Evolutionary conservation across 2,113 vertebrate species (phyloP), one percentile per base, ranked within the genome.

Genomic region (Cryptotis parvus): DNA sequence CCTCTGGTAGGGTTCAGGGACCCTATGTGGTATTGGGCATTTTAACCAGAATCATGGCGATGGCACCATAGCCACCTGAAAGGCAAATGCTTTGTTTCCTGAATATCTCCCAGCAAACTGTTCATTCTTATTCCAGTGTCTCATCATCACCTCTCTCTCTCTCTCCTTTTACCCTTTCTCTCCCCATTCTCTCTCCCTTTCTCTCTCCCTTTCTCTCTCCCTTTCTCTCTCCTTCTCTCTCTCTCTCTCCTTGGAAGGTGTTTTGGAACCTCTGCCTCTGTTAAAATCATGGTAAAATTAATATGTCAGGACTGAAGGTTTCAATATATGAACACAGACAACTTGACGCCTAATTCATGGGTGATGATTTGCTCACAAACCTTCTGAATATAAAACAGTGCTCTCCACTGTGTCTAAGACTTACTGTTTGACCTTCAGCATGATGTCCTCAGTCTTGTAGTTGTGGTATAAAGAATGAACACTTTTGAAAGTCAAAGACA

Each of bases 281-380:
- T 63, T 75, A 88, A 93, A 90, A 88, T 37, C 14, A 1, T 80
- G 69, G 35, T 86, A 58, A 58, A 58, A 58, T 49, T 69, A 94
- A 88, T 1, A 20, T 27, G 90, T 37, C 14, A 39, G 26, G 12
- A 70, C 37, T 45, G 35, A 39, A 76, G 70, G 49, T 61, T 84
- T 68, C 49, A 49, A 45, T 33, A 33, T 61, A 70, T 39, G 82
- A 79, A 31, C 66, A 49, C 9, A 52, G 61, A 68, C n/a, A n/a
- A n/a, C 20, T 93, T 81, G 22, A 39, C n/a, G 66, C n/a, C 49
- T 69, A 33, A 84, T 76, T 89, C 29, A 52, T 77, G 37, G n/a
- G 66, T 0, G 4, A 61, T 27, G 15, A 84, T 37, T 74, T 92
- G 78, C 70, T 52, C 75, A 87, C 69, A 7, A 88, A 26, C 5